Conservation (phyloP, 1,140 invertebrate species). For the Lucilia cuprina region DNA sequence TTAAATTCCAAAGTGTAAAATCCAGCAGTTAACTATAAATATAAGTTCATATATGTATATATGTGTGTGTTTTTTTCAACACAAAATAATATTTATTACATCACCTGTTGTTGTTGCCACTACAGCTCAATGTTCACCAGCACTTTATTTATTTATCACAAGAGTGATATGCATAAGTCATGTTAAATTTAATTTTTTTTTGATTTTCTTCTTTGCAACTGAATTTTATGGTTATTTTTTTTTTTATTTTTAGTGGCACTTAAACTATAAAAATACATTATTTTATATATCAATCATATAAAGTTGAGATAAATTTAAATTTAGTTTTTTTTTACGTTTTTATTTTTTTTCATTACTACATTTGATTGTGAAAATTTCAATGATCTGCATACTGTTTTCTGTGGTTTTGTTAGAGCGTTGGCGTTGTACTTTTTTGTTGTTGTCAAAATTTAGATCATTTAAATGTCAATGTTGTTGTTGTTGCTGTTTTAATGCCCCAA, state of each 20-base stretch:
- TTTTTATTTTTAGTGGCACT: not conserved
- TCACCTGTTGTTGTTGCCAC: not conserved
- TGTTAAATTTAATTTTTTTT: not conserved
- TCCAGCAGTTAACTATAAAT: too few species aligned
- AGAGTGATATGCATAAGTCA: not conserved
- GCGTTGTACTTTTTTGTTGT: not conserved
- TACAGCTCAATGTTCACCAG: not conserved
- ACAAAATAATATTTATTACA: not conserved
- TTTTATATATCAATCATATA: constrained; percentile 20
- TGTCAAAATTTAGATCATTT: constrained; percentile 20
- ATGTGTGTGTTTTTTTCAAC: too few species aligned
- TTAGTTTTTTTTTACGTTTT: not conserved
- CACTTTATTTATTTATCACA: not conserved
- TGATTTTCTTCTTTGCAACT: not conserved
- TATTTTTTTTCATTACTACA: not conserved
- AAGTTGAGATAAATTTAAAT: not conserved
- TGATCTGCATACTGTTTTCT: not conserved
- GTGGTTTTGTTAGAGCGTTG: constrained; percentile 2
- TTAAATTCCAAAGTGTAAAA: not conserved
- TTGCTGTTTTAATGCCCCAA: not conserved
- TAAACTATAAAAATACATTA: not conserved
- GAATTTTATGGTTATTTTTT: not conserved
- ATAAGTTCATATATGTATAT: too few species aligned
- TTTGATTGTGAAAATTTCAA: not conserved
- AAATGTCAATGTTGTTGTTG: constrained; percentile 30